A percentile compares a stretch with the other conserved stretches of the same genome.
phyloP scores from a whole-genome alignment of 2,113 vertebrate species.

The Odontesthes bonariensis region DNA sequence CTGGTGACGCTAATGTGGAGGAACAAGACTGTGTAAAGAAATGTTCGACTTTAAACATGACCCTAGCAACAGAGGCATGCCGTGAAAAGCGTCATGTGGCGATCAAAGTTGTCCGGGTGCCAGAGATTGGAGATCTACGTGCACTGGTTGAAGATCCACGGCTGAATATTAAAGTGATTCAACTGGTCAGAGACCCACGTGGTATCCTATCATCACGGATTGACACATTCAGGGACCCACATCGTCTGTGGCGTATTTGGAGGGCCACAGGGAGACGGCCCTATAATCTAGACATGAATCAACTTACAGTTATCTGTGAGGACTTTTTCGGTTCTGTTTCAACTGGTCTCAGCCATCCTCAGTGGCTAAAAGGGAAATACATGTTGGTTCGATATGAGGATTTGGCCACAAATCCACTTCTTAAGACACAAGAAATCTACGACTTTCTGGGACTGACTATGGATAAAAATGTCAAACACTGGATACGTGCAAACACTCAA shows the following conservation, averaged over 20 bases:
- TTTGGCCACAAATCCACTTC: constrained; percentile 91
- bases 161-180: constrained; percentile 96
- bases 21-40: constrained; percentile 95
- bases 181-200: constrained; percentile 94
- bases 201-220: constrained; percentile 95
- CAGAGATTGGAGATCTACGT: constrained; percentile 91
- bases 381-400: constrained; percentile 98
- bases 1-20: constrained; percentile 85
- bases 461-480: constrained; percentile 91
- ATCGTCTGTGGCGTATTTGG: constrained; percentile 97
- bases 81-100: constrained; percentile 90
- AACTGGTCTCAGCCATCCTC: constrained; percentile 89
- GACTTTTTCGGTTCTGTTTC: constrained; percentile 94
- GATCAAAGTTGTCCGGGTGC: constrained; percentile 95
- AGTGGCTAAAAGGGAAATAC: constrained; percentile 96
- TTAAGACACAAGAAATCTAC: constrained; percentile 96
- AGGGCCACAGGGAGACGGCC: constrained; percentile 93
- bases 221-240: constrained; percentile 95
- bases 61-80: constrained; percentile 89
- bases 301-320: constrained; percentile 93
- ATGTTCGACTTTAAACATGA: constrained; percentile 91
- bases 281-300: constrained; percentile 92
- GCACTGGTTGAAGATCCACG: constrained; percentile 94
- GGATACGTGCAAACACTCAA: constrained; percentile 95
- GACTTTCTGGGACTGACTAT: constrained; percentile 91